Base-by-base conservation (phyloP, 92 coral and sea anemone species). In the Blastomussa wellsi region DNA sequence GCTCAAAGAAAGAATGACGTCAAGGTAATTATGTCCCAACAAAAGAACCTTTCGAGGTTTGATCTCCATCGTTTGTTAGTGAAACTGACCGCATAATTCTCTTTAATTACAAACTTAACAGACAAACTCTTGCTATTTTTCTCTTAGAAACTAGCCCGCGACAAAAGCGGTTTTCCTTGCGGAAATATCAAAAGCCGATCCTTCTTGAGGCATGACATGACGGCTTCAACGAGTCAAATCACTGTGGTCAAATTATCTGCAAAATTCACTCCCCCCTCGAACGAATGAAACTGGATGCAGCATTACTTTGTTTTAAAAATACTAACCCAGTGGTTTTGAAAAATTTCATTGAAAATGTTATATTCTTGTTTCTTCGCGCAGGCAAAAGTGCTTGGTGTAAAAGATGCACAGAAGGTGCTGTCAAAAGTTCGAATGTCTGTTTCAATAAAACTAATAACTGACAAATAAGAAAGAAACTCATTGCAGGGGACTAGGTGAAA, bases 1-100 rank as follows among this genome's bases (percentile, higher is more conserved):
- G 85, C 83, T 82, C 82, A 79, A 91, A 90, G 91, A 84, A 90
- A 87, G 80, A 39, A 66, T 94, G 98, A 94, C 98, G 98, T 92
- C 65, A 49, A 72, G 13, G 83, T 78, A 66, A 24, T 78, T 77
- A 17, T 85, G 31, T 33, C 26, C 48, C n/a, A 64, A 83, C 87
- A 83, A 83, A 83, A 62, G 52, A 75, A 39, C 77, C 68, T 65
- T 85, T 76, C 83, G 81, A 84, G 79, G 84, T 81, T 76, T 70
- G 88, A 77, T 77, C 82, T 85, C 69, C 48, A 20, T 75, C 57
- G 72, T 53, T 73, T 64, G 72, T 72, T 36, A 57, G 77, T 32
- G 41, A 35, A 51, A 53, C 68, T 32, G 60, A 70, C 88, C 88
- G 81, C 64, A 90, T 82, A 82, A 82, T 86, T 77, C 81, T 36